Percentiles rank a stretch among this genome's conserved stretches.
Conservation (phyloP, 2,797 vertebrate genomes). For the Notamacropus eugenii region DNA sequence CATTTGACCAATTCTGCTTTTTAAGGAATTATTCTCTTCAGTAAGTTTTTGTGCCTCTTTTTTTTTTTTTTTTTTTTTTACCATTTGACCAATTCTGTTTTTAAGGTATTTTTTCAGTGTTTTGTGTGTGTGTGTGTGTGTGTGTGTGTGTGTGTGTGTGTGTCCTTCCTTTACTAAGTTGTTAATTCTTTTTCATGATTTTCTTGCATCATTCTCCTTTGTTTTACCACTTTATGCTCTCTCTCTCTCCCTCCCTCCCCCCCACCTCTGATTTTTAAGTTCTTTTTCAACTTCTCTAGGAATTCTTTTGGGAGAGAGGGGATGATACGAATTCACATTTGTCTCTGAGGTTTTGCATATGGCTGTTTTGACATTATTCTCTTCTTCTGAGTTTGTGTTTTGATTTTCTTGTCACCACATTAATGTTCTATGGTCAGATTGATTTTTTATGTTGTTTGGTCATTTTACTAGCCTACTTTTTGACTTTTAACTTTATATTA, state of each 20-base stretch:
- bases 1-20: too few species aligned
- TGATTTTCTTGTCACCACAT: background rate
- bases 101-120: too few species aligned
- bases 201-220: background rate
- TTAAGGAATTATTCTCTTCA: too few species aligned
- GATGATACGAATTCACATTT: background rate
- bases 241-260: too few species aligned
- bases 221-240: background rate
- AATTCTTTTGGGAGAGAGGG: background rate
- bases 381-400: background rate
- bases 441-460: background rate
- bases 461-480: background rate
- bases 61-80: too few species aligned
- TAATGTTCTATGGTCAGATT: background rate
- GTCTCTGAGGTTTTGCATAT: conserved; percentile 5
- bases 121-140: too few species aligned
- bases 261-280: background rate
- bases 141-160: too few species aligned
- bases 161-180: too few species aligned
- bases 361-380: background rate
- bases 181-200: background rate
- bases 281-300: background rate
- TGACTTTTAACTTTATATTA: background rate
- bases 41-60: too few species aligned
- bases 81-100: too few species aligned